phyloP scores from a whole-genome alignment of 2,797 vertebrate genomes.

The Intellagama lesueurii region DNA sequence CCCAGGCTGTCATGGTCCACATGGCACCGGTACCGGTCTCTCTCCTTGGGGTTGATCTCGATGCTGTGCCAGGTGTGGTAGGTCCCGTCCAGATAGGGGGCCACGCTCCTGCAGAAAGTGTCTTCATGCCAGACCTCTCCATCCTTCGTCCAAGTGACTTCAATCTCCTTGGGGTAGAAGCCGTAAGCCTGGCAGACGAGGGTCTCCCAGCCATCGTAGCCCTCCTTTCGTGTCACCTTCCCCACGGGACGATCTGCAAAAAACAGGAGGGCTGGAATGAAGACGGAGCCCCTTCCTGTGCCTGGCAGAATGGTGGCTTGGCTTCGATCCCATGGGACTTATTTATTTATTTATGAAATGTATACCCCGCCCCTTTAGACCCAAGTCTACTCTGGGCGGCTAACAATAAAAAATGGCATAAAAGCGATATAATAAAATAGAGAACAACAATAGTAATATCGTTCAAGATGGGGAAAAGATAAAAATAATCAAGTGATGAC shows the following conservation, averaged over 20 bases:
- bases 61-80: background rate
- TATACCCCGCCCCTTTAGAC: too few species aligned
- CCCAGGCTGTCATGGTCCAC: background rate
- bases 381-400: too few species aligned
- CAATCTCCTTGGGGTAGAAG: constrained; percentile 13
- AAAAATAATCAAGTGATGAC: too few species aligned
- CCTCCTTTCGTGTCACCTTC: background rate
- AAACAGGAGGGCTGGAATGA: rapidly evolving
- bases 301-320: too few species aligned
- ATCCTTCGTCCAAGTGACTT: background rate
- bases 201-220: background rate
- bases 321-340: too few species aligned
- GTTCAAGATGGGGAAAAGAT: too few species aligned
- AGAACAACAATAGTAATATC: too few species aligned
- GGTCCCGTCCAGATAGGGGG: background rate
- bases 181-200: background rate
- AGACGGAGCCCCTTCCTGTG: background rate
- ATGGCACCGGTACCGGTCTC: background rate
- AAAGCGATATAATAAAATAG: too few species aligned
- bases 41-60: background rate
- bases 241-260: background rate
- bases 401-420: too few species aligned
- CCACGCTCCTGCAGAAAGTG: background rate
- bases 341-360: too few species aligned
- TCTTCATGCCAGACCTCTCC: background rate